A percentile compares a stretch with the other conserved stretches of the same genome.
These are phyloP conservation scores for Drosophila seclusa DNA, from an alignment of 2,888 invertebrate species.

Conservation along the genomic window DNA sequence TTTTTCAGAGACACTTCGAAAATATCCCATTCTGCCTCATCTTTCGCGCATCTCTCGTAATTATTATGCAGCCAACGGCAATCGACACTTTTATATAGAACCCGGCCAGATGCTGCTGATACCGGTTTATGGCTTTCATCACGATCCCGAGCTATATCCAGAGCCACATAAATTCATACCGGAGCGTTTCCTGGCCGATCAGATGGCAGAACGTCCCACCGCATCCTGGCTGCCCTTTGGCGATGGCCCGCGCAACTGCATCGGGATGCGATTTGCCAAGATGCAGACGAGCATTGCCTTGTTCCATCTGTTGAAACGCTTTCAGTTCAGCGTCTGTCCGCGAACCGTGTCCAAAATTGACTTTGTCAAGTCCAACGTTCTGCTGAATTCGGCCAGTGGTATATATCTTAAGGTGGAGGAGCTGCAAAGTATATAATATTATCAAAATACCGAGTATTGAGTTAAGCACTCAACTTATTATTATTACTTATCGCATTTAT, in stretches of 20 bases:
- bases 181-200: conserved; percentile 87
- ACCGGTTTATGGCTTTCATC: conserved; percentile 86
- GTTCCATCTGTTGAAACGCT: conserved; percentile 59
- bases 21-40: conserved; percentile 86
- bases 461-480: neutral
- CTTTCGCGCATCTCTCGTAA: conserved; percentile 86
- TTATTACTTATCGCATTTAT: conserved; percentile 3
- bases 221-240: conserved; percentile 80
- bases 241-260: conserved; percentile 79
- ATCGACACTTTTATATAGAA: conserved; percentile 85
- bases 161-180: conserved; percentile 88
- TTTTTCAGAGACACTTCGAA: conserved; percentile 86
- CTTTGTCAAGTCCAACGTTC: conserved; percentile 45
- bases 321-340: conserved; percentile 56
- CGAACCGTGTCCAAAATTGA: conserved; percentile 63
- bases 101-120: conserved; percentile 86
- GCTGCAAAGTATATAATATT: conserved; percentile 13
- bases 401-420: conserved; percentile 60
- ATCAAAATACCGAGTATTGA: neutral
- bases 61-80: conserved; percentile 85
- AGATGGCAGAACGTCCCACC: conserved; percentile 85
- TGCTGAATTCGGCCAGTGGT: conserved; percentile 47
- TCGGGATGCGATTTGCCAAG: conserved; percentile 78
- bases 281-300: conserved; percentile 74
- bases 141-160: conserved; percentile 87